Evolutionary conservation across 2,797 vertebrate genomes (phyloP), one percentile per base, ranked within the genome.

Genomic region (Peromyscus eremicus): DNA sequence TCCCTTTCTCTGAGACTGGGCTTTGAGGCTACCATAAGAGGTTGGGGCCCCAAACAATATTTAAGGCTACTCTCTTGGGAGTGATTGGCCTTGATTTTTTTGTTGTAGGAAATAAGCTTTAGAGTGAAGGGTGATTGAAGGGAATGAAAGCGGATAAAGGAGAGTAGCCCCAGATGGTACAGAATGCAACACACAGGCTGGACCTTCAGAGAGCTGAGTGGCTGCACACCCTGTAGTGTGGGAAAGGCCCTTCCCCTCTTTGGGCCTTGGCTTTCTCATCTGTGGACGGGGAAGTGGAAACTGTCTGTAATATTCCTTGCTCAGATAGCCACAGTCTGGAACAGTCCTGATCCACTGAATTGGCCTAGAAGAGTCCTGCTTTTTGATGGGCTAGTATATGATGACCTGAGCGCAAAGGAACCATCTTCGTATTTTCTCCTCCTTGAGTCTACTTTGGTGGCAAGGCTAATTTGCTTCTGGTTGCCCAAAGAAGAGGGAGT

Each of bases 1-100:
- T 91, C 37, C 70, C 81, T 95, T 34, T 97, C 88, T 11, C 11
- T 1, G 71, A 96, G 64, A 43, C 60, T 0, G 0, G 92, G 87
- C 77, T 82, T 37, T 60, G 52, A 57, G 29, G 91, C 88, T 96
- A 49, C 73, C 82, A 34, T 89, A 43, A 96, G 77, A 64, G n/a
- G 6, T 9, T 19, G 62, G 37, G 37, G 8, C 27, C 12, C 0
- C 76, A 27, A 83, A 85, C 88, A 71, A 80, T 79, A 87, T 43
- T 94, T 91, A 88, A 96, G 49, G 5, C 34, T 81, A 73, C 4
- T 40, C 71, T 91, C 64, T 82, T 70, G 55, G 64, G 89, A n/a
- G 16, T 87, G 52, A 92, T 82, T 77, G 79, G 34, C 85, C 97
- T 92, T 97, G 80, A 80, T 76, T 97, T 96, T 96, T 96, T 52